Base-by-base conservation (phyloP, 2,113 vertebrate genomes). In the Zosterops pallidus region DNA sequence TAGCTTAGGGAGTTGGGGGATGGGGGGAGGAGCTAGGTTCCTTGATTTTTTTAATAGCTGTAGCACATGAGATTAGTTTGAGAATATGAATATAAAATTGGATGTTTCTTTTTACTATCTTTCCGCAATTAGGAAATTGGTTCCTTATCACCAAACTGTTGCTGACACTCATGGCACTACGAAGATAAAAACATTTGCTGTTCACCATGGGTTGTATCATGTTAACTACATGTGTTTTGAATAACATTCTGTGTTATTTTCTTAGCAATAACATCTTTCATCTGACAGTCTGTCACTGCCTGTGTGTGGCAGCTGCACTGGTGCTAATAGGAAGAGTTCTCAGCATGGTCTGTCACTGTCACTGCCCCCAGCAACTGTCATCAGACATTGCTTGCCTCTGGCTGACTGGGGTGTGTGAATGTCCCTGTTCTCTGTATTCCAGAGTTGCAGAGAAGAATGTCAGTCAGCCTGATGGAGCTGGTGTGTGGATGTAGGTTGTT, bases 151-250 rank as follows among this genome's bases (percentile, higher is more conserved):
- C 26, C 9, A 65, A 65, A 55, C 15, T 77, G 9, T 55, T 90
- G 37, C 33, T 69, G 67, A 55, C 3, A 5, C 6, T 78, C 9
- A 3, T 7, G 18, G 42, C 11, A 8, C 26, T 60, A 9, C 0
- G 0, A 53, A 33, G 78, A 14, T 9, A 53, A 59, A 88, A 76
- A 9, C 10, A 18, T 5, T 37, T 46, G 6, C 25, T 76, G 1
- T 49, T 87, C 21, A 15, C 33, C 3, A 3, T 53, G 24, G 1
- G 0, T 78, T 7, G 0, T 33, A 24, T 68, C 11, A 4, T 11
- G 9, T 53, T 72, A n/a, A 22, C 15, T 71, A 17, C 24, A 2
- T 39, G 15, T 12, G 3, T 69, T 88, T 76, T 72, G 52, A 76
- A 21, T 60, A 49, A 63, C 23, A 33, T 5, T 44, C 11, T 50